Conservation (phyloP, 2,888 invertebrate genomes). For the Tetragonula carbonaria region DNA sequence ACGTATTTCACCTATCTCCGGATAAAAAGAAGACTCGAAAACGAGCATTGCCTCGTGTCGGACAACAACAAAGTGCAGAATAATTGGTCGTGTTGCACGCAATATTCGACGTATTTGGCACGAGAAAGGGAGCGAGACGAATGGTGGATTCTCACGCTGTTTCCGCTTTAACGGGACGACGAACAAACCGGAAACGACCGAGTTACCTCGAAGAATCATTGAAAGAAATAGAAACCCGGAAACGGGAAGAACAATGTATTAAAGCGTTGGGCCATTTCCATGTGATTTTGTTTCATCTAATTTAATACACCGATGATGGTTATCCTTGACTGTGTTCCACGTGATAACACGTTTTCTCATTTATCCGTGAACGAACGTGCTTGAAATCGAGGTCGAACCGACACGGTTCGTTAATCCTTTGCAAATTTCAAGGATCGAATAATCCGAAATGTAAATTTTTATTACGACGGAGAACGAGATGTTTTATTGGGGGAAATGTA, state of each 20-base stretch:
- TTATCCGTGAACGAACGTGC: neutral
- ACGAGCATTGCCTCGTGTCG: neutral
- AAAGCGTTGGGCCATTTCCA: neutral
- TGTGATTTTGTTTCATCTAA: neutral
- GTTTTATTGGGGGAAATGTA: neutral
- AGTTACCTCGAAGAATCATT: neutral
- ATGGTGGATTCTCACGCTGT: neutral
- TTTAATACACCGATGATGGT: neutral
- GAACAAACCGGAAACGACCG: conserved; percentile 25
- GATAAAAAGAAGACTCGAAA: conserved; percentile 17
- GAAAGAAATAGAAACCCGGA: neutral
- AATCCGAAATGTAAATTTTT: neutral
- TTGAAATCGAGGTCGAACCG: conserved; percentile 34
- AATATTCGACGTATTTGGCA: conserved; percentile 28
- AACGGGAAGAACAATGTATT: neutral
- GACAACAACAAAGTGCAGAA: conserved; percentile 3
- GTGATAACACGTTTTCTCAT: neutral
- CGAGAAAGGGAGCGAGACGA: conserved; percentile 8
- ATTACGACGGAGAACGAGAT: neutral
- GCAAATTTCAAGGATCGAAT: conserved; percentile 26
- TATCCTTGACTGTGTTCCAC: neutral
- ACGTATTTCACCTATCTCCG: neutral
- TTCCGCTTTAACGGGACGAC: neutral
- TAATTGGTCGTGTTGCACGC: neutral
- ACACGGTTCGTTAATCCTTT: conserved; percentile 40